A percentile compares a stretch with the other conserved stretches of the same genome.
phyloP scores from a whole-genome alignment of 2,113 vertebrate species.

The Microcebus ravelobensis region DNA sequence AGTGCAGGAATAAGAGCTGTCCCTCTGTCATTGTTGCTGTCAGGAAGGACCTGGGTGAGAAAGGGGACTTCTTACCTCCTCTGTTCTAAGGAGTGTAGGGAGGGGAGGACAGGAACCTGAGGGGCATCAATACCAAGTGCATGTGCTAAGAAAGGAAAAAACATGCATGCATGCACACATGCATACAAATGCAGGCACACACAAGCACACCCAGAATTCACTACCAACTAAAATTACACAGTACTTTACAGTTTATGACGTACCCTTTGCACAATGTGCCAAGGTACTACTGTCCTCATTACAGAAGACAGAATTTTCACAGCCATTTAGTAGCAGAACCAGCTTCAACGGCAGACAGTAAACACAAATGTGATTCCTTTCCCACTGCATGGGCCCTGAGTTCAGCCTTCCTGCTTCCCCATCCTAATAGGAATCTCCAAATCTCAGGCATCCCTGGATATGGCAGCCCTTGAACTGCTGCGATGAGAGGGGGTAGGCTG shows the following conservation, averaged over 20 bases:
- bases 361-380: neutral
- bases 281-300: neutral
- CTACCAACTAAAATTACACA: neutral
- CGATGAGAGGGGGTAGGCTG: neutral
- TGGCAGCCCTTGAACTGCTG: neutral
- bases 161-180: accelerated
- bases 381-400: accelerated
- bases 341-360: neutral
- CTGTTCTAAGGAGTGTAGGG: neutral
- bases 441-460: neutral
- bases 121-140: neutral
- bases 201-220: neutral
- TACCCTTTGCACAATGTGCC: accelerated
- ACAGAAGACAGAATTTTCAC: neutral
- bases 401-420: neutral
- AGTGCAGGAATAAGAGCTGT: neutral
- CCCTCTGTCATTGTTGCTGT: neutral
- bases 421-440: neutral
- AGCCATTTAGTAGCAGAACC: neutral
- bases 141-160: neutral
- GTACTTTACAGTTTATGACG: accelerated
- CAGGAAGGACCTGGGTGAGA: neutral
- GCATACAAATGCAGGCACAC: neutral
- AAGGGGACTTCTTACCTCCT: no score
- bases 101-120: neutral